Evolutionary conservation across 1,140 invertebrate genomes (phyloP), one percentile per base, ranked within the genome.

Genomic region (Lasaia peninsularis): DNA sequence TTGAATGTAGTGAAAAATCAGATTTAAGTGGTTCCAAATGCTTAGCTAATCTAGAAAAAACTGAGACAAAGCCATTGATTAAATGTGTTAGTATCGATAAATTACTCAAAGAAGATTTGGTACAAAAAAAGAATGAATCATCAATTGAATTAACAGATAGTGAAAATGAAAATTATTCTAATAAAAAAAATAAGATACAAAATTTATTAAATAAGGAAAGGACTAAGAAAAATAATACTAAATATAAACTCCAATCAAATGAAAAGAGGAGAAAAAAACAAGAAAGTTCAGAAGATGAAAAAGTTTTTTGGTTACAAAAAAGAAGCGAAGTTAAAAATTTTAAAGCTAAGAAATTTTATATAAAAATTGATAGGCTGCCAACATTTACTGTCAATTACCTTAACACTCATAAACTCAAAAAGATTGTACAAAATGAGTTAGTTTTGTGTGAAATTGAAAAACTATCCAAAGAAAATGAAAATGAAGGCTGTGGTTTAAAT

Each of bases 41-140:
- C 52, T 60, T 67, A 18, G 56, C 31, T 50, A 60, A 37, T 31
- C 12, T 37, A 24, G 33, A 56, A 55, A 44, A 51, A 14, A 24
- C 37, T 16, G n/a, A 56, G 12, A 57, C 60, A 33, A 80, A 63
- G 62, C 68, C 78, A 11, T 61, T 74, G 5, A 73, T 88, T 28
- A 84, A 82, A 71, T 88, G 82, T 77, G 80, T 88, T 21, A 81
- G 70, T 67, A 63, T 88, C 21, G 71, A 56, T 59, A 86, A 80
- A 62, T 62, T 87, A 65, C 61, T 87, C 5, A 78, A 75, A 63
- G 68, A 75, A 51, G 72, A 75, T 50, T 63, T 40, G 55, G 33
- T 66, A 51, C 50, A 58, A 65, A 56, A 64, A 52, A 69, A 56
- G 58, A 56, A 53, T 20, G 32, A 58, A 8, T 50, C 49, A 58